Evolutionary conservation across 2,888 invertebrate genomes (phyloP).

Genomic region (Leptura quadrifasciata): DNA sequence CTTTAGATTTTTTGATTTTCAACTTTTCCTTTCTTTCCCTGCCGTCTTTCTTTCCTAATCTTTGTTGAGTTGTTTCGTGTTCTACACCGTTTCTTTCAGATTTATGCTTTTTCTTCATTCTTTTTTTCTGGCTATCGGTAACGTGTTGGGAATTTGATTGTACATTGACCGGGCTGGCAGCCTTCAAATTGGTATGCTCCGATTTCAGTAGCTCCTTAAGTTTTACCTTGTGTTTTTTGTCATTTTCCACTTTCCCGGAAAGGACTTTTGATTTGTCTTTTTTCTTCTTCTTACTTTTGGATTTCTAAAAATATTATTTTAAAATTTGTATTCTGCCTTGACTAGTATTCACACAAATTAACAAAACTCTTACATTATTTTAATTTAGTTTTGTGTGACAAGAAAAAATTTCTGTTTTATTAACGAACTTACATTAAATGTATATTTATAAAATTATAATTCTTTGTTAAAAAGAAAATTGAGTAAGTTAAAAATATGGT

Average conservation of each 20-base stretch:
- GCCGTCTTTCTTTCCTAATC: too few species aligned
- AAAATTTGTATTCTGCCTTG: background rate
- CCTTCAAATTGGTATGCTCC: constrained; percentile 7
- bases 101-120: background rate
- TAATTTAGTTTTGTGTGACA: too few species aligned
- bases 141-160: background rate
- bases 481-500: too few species aligned
- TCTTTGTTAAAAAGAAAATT: too few species aligned
- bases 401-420: too few species aligned
- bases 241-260: constrained; percentile 49
- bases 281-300: constrained; percentile 43
- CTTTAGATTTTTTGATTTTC: background rate
- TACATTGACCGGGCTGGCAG: background rate
- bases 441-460: too few species aligned
- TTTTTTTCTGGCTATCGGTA: background rate
- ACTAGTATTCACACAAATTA: too few species aligned
- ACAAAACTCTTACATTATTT: too few species aligned
- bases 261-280: constrained; percentile 36
- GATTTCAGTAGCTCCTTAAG: constrained; percentile 59
- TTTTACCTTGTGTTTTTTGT: constrained; percentile 65
- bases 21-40: background rate
- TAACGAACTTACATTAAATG: too few species aligned
- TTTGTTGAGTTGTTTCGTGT: background rate
- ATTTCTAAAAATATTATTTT: constrained; percentile 18
- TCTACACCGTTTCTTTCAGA: background rate